Evolutionary conservation across 2,888 invertebrate species (phyloP).

Genomic region (Brachyptera risi): DNA sequence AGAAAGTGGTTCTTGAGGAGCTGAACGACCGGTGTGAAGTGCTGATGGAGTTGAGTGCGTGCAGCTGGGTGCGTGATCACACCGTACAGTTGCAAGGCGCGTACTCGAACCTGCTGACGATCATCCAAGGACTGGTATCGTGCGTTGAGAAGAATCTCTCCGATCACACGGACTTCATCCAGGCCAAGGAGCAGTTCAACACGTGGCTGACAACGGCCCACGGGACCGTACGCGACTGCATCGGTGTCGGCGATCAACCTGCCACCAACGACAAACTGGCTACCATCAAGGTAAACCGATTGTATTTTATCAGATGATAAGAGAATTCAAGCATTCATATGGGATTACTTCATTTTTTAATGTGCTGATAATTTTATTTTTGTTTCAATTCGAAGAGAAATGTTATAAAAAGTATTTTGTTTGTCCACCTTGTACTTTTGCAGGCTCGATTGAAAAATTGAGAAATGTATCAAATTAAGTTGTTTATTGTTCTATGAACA

Average conservation of each 20-base stretch:
- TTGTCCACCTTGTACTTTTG: too few relatives aligned
- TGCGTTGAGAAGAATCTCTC: conserved; percentile 86
- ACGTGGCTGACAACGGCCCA: conserved; percentile 80
- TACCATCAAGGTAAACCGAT: conserved; percentile 70
- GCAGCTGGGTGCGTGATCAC: conserved; percentile 79
- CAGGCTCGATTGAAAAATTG: too few relatives aligned
- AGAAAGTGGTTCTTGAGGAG: conserved; percentile 76
- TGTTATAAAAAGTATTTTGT: too few relatives aligned
- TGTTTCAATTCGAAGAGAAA: too few relatives aligned
- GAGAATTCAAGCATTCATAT: too few relatives aligned
- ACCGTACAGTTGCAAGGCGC: conserved; percentile 78
- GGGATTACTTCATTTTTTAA: too few relatives aligned
- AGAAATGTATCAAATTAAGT: too few relatives aligned
- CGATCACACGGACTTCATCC: conserved; percentile 86
- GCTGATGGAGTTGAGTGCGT: conserved; percentile 80
- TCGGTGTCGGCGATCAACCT: conserved; percentile 73
- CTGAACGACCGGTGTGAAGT: conserved; percentile 83
- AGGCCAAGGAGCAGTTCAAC: conserved; percentile 77
- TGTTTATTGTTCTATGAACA: too few relatives aligned
- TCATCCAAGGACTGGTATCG: conserved; percentile 62
- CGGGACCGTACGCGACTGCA: conserved; percentile 76
- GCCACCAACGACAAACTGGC: conserved; percentile 76
- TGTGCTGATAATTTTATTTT: too few relatives aligned
- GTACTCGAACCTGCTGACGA: conserved; percentile 73
- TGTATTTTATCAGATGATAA: too few relatives aligned